Conservation (phyloP, 1,140 invertebrate species). For the Ditylenchus dipsaci region DNA sequence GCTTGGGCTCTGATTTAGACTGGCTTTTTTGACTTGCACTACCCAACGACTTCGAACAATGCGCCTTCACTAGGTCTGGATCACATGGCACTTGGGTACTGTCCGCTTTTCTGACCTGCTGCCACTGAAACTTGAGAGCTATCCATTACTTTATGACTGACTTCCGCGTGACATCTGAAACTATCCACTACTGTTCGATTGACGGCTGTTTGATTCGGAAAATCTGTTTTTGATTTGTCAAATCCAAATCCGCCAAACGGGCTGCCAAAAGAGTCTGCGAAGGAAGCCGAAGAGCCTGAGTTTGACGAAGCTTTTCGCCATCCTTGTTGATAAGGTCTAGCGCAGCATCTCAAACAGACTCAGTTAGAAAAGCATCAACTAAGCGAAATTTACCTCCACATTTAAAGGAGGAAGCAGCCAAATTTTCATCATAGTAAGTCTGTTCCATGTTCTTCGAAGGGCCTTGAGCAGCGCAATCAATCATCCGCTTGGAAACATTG, state of each 20-base stretch:
- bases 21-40: no score
- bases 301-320: not conserved
- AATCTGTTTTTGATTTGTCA: not conserved
- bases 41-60: no score
- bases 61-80: no score
- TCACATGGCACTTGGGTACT: not conserved
- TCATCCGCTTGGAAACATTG: not conserved
- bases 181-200: not conserved
- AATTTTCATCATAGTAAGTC: not conserved
- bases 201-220: not conserved
- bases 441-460: not conserved
- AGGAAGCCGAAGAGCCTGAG: not conserved
- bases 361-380: not conserved
- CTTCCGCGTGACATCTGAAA: no score
- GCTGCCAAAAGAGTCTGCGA: not conserved
- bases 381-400: slow-evolving; percentile 1
- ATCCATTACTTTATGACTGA: no score
- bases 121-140: not conserved
- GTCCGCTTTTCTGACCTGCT: not conserved
- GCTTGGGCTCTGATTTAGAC: no score
- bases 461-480: not conserved
- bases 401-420: not conserved
- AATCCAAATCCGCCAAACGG: not conserved
- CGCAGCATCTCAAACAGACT: not conserved
- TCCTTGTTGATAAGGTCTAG: not conserved